Percentiles rank a stretch among this genome's conserved stretches.
phyloP scores from a whole-genome alignment of 2,113 vertebrate genomes.

The Aythya baeri region DNA sequence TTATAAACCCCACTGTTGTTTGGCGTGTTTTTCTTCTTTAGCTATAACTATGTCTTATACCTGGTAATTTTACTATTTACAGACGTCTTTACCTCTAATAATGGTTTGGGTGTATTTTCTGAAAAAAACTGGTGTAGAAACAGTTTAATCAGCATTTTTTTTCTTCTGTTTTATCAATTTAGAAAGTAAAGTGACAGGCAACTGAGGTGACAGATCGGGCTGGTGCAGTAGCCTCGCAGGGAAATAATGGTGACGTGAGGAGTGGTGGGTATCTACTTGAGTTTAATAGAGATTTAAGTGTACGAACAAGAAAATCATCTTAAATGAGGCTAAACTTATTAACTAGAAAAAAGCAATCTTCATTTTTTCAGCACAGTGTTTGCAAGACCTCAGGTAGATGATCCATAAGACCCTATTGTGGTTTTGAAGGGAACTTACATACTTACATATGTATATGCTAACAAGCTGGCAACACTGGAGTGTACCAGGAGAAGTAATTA shows the following conservation, averaged over 20 bases:
- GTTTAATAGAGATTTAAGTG: neutral
- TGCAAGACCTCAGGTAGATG: neutral
- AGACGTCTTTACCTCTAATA: neutral
- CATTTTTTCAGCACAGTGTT: neutral
- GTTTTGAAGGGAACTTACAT: neutral
- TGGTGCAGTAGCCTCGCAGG: neutral
- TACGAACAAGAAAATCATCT: neutral
- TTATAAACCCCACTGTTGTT: neutral
- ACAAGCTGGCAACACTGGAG: neutral
- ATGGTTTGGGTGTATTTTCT: neutral
- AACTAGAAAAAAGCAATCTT: neutral
- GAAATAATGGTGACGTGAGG: neutral
- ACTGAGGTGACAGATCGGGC: neutral
- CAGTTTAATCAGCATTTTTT: neutral
- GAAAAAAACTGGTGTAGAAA: neutral
- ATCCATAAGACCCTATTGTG: neutral
- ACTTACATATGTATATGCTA: neutral
- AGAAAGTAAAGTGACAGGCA: neutral
- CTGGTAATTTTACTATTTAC: neutral
- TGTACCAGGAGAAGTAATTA: neutral
- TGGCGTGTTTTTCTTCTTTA: neutral
- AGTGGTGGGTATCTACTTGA: rapidly evolving
- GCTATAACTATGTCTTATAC: neutral
- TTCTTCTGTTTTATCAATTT: neutral
- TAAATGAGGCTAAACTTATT: neutral